A percentile compares a stretch with the other conserved stretches of the same genome.
phyloP scores from a whole-genome alignment of 2,888 invertebrate species.

The Cremastinae sp. region DNA sequence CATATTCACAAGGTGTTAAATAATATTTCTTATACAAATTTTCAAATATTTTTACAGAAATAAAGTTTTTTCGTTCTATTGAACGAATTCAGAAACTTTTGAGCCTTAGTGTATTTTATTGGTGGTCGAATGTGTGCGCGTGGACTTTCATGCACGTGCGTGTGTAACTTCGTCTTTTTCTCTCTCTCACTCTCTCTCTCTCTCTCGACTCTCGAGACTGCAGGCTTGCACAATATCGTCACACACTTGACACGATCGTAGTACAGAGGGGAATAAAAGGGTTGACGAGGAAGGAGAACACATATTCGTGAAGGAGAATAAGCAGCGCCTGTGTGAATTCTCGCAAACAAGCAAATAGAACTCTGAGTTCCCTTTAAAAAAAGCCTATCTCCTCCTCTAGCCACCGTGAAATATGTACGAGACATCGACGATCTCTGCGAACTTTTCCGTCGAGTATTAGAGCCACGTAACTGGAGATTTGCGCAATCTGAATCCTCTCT shows the following conservation, averaged over 20 bases:
- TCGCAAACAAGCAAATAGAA: conserved; percentile 30
- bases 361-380: conserved; percentile 45
- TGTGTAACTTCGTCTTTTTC: too few relatives aligned
- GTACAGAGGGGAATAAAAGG: conserved; percentile 40
- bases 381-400: conserved; percentile 41
- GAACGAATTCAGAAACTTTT: too few relatives aligned
- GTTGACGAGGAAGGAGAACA: conserved; percentile 23
- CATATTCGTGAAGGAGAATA: not conserved
- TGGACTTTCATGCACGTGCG: too few relatives aligned
- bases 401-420: conserved; percentile 5
- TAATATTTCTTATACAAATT: too few relatives aligned
- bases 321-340: conserved; percentile 19
- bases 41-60: too few relatives aligned
- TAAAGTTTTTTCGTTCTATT: too few relatives aligned
- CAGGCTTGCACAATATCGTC: conserved; percentile 62
- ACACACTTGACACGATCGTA: conserved; percentile 55
- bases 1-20: too few relatives aligned
- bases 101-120: too few relatives aligned
- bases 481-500: conserved; percentile 35
- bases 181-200: conserved; percentile 30
- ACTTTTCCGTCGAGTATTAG: conserved; percentile 1
- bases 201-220: conserved; percentile 57
- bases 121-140: too few relatives aligned
- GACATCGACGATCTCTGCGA: not conserved
- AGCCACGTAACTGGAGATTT: conserved; percentile 28